These are phyloP conservation scores for Ceratosolen fusciceps DNA, from an alignment of 1,140 invertebrate species.

Conservation along the genomic window DNA sequence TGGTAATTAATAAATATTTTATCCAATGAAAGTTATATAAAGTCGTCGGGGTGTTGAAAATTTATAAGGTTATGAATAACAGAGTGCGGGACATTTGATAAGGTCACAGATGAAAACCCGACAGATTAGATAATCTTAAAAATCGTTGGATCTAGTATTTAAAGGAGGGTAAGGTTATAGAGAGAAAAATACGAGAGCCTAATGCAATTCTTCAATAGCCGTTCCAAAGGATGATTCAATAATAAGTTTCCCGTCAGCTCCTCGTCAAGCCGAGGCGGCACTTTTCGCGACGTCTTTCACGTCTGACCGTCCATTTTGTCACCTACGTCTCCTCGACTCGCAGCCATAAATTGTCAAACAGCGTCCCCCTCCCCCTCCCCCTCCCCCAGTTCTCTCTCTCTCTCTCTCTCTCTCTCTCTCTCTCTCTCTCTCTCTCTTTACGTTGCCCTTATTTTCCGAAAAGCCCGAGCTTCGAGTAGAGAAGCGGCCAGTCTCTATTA, in stretches of 20 bases:
- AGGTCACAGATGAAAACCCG: too few species aligned
- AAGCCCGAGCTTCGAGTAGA: not conserved
- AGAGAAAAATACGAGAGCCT: not conserved
- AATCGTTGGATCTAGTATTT: not conserved
- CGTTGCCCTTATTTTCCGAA: constrained; percentile 21
- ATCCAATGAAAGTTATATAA: too few species aligned
- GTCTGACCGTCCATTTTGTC: constrained; percentile 25
- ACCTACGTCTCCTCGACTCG: constrained; percentile 9
- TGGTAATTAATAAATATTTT: too few species aligned
- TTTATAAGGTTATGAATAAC: too few species aligned
- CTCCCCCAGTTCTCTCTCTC: not conserved
- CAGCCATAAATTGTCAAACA: constrained; percentile 36
- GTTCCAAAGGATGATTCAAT: constrained; percentile 3
- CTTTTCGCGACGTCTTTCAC: constrained; percentile 11
- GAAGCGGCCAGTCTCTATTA: constrained; percentile 49
- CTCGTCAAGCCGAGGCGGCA: not conserved
- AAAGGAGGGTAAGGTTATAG: not conserved
- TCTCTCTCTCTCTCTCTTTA: constrained; percentile 39
- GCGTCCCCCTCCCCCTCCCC: not conserved
- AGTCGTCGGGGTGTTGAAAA: too few species aligned
- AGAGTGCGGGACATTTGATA: too few species aligned
- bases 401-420: constrained; percentile 19
- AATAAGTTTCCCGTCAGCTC: constrained; percentile 21
- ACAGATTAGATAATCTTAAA: too few species aligned
- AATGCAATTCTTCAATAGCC: not conserved